Conservation (phyloP, 2,113 vertebrate species). For the Ondatra zibethicus region DNA sequence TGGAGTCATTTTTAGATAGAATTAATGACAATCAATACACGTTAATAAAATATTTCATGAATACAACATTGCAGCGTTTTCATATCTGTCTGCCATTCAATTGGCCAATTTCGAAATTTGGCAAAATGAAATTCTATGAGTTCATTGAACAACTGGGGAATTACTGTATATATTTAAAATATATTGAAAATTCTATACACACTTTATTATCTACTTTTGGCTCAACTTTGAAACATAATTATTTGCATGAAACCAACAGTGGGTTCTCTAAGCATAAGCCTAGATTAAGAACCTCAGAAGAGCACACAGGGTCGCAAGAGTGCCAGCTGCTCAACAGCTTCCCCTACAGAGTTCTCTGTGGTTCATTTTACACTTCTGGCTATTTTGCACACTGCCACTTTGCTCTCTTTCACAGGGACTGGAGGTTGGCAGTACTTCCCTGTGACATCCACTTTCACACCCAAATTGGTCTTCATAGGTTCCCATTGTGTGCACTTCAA, state of each 20-base stretch:
- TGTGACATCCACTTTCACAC: constrained; percentile 89
- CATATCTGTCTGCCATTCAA: constrained; percentile 50
- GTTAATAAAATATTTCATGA: background rate
- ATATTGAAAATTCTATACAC: constrained; percentile 23
- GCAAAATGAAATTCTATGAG: constrained; percentile 43
- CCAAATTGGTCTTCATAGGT: constrained; percentile 91
- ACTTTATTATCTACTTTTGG: constrained; percentile 48
- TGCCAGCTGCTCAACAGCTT: constrained; percentile 78
- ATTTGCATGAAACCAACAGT: constrained; percentile 33
- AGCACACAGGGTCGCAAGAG: constrained; percentile 80
- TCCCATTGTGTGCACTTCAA: constrained; percentile 90
- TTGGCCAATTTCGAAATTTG: constrained; percentile 52
- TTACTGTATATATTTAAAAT: constrained; percentile 38
- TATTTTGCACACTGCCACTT: constrained; percentile 86
- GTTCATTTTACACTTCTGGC: constrained; percentile 84
- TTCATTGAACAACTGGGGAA: constrained; percentile 29
- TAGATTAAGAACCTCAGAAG: constrained; percentile 78
- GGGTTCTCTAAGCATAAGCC: constrained; percentile 71
- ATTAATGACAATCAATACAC: background rate
- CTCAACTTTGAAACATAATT: constrained; percentile 18
- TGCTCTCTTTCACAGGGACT: constrained; percentile 86
- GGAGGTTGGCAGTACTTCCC: constrained; percentile 88
- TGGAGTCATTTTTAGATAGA: background rate
- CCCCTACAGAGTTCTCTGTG: constrained; percentile 83
- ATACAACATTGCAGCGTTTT: constrained; percentile 30